Evolutionary conservation across 2,888 invertebrate genomes (phyloP), one percentile per base, ranked within the genome.

Genomic region (Cantharis nigra): DNA sequence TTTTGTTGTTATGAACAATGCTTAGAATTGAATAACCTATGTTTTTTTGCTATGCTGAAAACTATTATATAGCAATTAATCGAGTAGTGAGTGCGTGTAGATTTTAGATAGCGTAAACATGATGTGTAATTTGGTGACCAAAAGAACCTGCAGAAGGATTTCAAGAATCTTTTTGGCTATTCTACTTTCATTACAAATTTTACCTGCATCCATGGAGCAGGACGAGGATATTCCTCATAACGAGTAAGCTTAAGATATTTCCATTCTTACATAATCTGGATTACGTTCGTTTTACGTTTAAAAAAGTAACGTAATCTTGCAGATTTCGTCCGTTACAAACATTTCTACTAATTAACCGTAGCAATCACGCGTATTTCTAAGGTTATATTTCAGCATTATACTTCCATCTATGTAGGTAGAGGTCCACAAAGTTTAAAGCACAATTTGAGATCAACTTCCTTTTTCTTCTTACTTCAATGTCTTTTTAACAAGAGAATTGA

Each of bases 151-250:
- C 72, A 77, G 73, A 65, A 71, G 63, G 63, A 70, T 73, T 71
- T 79, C 80, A 71, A 81, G 80, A 80, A 74, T 82, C 75, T 72
- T 84, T 77, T 77, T 86, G 70, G 78, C 84, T 30, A 67, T 86
- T 30, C 75, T 85, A 72, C 80, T 87, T 71, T 76, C 89, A 78
- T 83, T 88, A 67, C 83, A 89, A 80, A 86, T 91, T 83, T 91
- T 89, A 81, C 88, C 89, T 71, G 88, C 87, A 80, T 89, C 90
- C 83, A 88, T 92, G 84, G 95, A 95, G 90, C 95, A 96, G 89
- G 95, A 95, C 86, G 96, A 96, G 91, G 96, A 96, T 88, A 96
- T 96, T 87, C 96, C 96, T 78, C 96, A 96, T 89, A 95, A 95
- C 90, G 96, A 96, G 96, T 96, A 91, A 95, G 96, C 91, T 83